Evolutionary conservation across 2,888 invertebrate genomes (phyloP).

Genomic region (Chirona hameri): DNA sequence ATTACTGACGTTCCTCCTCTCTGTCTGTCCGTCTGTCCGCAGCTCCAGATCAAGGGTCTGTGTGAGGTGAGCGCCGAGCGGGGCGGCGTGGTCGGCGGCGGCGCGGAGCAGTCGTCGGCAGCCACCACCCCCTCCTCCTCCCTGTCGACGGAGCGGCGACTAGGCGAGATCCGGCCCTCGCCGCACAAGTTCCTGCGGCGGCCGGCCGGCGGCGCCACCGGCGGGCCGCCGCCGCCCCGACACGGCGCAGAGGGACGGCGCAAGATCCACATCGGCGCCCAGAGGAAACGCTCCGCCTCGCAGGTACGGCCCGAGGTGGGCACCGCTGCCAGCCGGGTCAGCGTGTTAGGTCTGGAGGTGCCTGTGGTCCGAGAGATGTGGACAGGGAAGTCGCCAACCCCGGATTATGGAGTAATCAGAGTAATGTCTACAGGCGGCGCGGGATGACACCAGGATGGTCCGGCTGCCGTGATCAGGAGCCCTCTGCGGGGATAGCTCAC

Average conservation of each 20-base stretch:
- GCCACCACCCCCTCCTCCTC: conserved; percentile 39
- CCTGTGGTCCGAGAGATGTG: too few species aligned
- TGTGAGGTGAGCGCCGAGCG: conserved; percentile 40
- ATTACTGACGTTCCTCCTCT: too few species aligned
- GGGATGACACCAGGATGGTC: too few species aligned
- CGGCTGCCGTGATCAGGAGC: too few species aligned
- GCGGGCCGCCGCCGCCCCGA: neutral
- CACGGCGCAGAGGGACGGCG: neutral
- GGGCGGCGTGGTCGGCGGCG: conserved; percentile 24
- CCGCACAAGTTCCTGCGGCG: conserved; percentile 26
- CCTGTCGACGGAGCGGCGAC: conserved; percentile 8
- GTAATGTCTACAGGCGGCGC: too few species aligned
- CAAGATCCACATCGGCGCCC: neutral
- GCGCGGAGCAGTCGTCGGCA: conserved; percentile 30
- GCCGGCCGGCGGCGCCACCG: conserved; percentile 11
- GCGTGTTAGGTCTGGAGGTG: neutral
- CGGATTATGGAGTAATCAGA: too few species aligned
- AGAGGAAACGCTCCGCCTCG: conserved; percentile 28
- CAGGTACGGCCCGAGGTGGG: conserved; percentile 6
- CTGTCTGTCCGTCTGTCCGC: neutral
- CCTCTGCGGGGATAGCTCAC: too few species aligned
- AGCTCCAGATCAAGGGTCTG: conserved; percentile 39
- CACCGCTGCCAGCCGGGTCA: neutral
- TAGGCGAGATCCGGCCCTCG: neutral
- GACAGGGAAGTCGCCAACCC: too few species aligned